Evolutionary conservation across 2,888 invertebrate species (phyloP), one percentile per base, ranked within the genome.

Genomic region (Dryocosmus kuriphilus): DNA sequence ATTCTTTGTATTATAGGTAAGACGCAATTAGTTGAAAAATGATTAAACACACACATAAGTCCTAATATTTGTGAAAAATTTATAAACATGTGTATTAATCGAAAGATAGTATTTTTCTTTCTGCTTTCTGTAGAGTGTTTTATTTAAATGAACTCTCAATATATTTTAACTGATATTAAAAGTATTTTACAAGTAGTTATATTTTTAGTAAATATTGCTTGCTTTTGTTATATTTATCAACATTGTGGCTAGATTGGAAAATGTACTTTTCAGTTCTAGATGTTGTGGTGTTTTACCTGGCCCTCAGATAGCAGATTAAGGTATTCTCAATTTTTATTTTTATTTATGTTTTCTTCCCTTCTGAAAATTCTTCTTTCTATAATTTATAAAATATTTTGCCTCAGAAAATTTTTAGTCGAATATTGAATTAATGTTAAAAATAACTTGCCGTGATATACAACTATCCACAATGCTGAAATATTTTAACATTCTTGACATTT

Each of bases 221-320:
- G 9, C 27, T 19, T 35, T 38, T 41, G 41, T 30, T 35, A 16
- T 14, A 30, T 35, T 30, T 74, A 30, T 77, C 73, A 27, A 60
- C 57, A 73, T 77, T 74, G 60, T 74, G 32, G 73, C 32, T 55
- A 35, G 73, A 63, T 55, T 63, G 41, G 55, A 30, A 74, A 74
- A 73, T 75, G 61, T 85, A 83, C 80, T 87, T 90, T 90, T 88
- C 90, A 90, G 90, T 90, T 87, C 82, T 90, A 85, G 90, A 90
- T 87, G 84, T 89, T 86, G 80, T 83, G 88, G 90, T 88, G 86
- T 88, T 90, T 89, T 90, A 90, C 87, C 88, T 90, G 86, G 90
- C 88, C 86, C 85, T 90, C 85, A 90, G 88, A 88, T 90, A 90
- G 85, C 86, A 81, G 86, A 71, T 32, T 11, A 74, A 74, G 74